phyloP scores from a whole-genome alignment of 2,888 invertebrate genomes.

The Himalopsyche tibetana region DNA sequence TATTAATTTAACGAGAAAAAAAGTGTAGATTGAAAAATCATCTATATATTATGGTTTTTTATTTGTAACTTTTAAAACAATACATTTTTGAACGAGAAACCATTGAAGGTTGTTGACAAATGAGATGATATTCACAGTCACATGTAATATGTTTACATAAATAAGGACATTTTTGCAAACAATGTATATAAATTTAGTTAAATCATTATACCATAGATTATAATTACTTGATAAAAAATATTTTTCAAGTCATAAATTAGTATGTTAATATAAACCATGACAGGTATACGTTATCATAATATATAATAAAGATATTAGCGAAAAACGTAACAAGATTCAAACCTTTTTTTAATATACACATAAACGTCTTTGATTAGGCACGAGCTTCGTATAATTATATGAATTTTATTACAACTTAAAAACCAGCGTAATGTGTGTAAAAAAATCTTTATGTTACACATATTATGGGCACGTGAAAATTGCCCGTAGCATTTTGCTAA shows the following conservation, averaged over 20 bases:
- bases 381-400: background rate
- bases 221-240: background rate
- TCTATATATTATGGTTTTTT: no score
- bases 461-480: constrained; percentile 7
- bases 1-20: no score
- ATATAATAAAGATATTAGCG: constrained; percentile 32
- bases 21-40: no score
- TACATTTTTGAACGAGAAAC: no score
- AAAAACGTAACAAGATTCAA: background rate
- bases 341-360: background rate
- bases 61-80: no score
- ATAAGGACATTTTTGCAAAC: no score
- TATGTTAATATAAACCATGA: background rate
- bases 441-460: constrained; percentile 32
- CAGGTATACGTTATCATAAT: background rate
- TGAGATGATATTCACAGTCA: no score
- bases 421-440: background rate
- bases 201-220: no score
- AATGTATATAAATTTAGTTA: no score
- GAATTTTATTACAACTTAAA: background rate
- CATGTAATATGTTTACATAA: no score
- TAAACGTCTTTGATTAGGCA: constrained; percentile 27
- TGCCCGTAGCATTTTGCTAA: constrained; percentile 13
- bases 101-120: no score
- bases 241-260: background rate